Evolutionary conservation across 2,888 invertebrate species (phyloP).

Genomic region (Timema cristinae): DNA sequence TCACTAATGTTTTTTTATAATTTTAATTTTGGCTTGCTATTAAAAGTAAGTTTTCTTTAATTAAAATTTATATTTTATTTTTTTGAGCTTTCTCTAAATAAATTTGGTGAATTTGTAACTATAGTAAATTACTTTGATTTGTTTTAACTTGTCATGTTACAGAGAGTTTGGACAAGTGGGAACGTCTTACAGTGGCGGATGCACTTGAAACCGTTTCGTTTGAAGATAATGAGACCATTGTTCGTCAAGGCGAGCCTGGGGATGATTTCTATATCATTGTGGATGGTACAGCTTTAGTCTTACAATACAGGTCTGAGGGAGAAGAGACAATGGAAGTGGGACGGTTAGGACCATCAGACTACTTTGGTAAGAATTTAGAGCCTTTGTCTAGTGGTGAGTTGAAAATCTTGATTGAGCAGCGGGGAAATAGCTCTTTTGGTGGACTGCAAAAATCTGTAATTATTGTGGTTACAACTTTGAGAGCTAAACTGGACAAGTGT

Average conservation of each 20-base stretch:
- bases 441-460: no score
- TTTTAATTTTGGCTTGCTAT: no score
- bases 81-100: no score
- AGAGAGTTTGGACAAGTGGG: slow-evolving; percentile 99
- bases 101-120: no score
- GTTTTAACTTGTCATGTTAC: slow-evolving; percentile 33
- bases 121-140: background rate
- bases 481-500: no score
- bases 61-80: no score
- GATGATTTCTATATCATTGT: slow-evolving; percentile 99
- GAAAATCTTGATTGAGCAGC: no score
- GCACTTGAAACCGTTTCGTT: slow-evolving; percentile 92
- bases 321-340: slow-evolving; percentile 94
- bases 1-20: no score
- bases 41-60: no score
- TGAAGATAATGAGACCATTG: slow-evolving; percentile 92
- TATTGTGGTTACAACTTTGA: no score
- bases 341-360: slow-evolving; percentile 94
- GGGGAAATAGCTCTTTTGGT: no score
- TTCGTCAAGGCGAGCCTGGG: slow-evolving; percentile 96
- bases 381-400: no score
- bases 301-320: slow-evolving; percentile 70
- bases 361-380: slow-evolving; percentile 68
- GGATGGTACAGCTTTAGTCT: slow-evolving; percentile 83
- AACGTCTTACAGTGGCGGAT: slow-evolving; percentile 95